These are phyloP conservation scores for Heterodera schachtii DNA, from an alignment of 1,140 invertebrate genomes.

Conservation along the genomic window DNA sequence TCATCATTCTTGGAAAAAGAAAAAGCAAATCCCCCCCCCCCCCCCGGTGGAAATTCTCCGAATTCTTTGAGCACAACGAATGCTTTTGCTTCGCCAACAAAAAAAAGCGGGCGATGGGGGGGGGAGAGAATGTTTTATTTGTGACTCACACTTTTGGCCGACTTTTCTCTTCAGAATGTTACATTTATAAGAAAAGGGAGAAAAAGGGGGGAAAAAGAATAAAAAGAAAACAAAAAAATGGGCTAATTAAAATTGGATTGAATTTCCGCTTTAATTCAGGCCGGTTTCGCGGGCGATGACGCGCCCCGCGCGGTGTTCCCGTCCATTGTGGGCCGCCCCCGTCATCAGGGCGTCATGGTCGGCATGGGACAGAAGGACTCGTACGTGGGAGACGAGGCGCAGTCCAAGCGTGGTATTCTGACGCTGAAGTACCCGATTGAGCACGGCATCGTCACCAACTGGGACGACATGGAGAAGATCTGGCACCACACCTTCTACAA, in stretches of 20 bases:
- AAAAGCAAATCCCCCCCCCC: too few relatives aligned
- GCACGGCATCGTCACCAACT: conserved; percentile 90
- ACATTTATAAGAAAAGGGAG: background rate
- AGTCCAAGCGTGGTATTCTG: conserved; percentile 85
- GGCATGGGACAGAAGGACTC: conserved; percentile 95
- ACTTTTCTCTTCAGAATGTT: background rate
- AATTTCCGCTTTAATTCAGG: conserved; percentile 13
- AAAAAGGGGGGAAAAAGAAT: background rate
- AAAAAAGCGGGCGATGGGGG: background rate
- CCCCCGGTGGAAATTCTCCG: background rate
- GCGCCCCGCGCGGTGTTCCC: too few relatives aligned
- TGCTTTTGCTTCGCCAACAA: conserved; percentile 49
- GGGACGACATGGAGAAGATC: conserved; percentile 96
- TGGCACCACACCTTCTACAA: conserved; percentile 96
- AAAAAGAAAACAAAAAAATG: background rate
- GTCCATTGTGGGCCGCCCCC: conserved; percentile 72
- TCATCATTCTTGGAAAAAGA: background rate
- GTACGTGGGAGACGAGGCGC: conserved; percentile 94
- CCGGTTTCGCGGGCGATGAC: conserved; percentile 93
- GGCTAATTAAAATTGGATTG: background rate
- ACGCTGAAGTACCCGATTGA: conserved; percentile 94
- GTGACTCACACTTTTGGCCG: background rate
- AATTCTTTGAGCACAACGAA: conserved; percentile 17
- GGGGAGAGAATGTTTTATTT: background rate
- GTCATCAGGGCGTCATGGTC: conserved; percentile 80